Conservation (phyloP, 2,888 invertebrate species). For the Ceraclea dissimilis region DNA sequence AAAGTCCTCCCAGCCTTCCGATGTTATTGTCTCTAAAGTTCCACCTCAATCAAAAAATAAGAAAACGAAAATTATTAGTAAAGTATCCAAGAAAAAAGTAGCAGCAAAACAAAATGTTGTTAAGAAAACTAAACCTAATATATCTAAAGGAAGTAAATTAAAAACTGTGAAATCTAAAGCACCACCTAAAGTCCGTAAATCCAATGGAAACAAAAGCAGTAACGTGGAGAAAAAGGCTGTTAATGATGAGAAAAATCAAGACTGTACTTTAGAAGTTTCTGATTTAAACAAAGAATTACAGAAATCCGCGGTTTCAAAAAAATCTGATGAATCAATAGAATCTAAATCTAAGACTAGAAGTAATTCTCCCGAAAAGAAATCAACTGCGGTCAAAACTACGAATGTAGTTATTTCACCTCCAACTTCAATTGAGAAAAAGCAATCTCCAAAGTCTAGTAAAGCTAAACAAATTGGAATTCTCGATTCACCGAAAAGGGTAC, state of each 20-base stretch:
- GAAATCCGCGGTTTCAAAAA: not conserved
- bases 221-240: not conserved
- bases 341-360: not conserved
- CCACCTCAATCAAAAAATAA: no score
- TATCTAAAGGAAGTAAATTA: not conserved
- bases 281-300: not conserved
- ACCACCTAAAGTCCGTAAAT: not conserved
- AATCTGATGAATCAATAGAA: not conserved
- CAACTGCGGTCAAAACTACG: not conserved
- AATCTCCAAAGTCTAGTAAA: not conserved
- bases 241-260: not conserved
- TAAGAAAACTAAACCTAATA: no score
- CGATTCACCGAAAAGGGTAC: slow-evolving; percentile 2
- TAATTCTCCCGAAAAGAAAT: not conserved
- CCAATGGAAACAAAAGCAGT: not conserved
- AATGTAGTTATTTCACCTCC: not conserved
- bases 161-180: slow-evolving; percentile 1
- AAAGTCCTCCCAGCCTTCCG: not conserved
- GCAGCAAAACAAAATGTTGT: not conserved
- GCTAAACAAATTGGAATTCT: not conserved
- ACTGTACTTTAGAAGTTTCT: not conserved
- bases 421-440: not conserved
- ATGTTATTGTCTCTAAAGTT: no score
- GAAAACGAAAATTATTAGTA: not conserved
- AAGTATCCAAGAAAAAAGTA: not conserved